Evolutionary conservation across 2,113 vertebrate genomes (phyloP).

Genomic region (Genyomyrus donnyi): DNA sequence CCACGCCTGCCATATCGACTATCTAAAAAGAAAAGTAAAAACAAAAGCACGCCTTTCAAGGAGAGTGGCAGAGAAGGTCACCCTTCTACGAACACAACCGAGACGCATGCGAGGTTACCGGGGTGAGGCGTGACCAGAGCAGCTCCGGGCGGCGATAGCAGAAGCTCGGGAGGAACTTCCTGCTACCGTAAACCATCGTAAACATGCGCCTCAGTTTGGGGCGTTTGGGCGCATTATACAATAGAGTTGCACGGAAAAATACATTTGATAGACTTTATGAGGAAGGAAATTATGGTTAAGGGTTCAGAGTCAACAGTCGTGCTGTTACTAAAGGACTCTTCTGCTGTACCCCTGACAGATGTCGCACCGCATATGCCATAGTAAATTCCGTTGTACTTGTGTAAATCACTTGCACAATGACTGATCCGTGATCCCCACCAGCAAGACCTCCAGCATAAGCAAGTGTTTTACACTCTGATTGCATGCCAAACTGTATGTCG

Average conservation of each 20-base stretch:
- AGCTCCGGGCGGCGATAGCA: not conserved
- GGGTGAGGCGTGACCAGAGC: too few relatives aligned
- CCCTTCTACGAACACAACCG: not conserved
- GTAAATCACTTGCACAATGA: not conserved
- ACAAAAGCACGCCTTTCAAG: not conserved
- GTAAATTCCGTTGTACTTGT: not conserved
- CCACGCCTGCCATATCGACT: not conserved
- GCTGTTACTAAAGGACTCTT: too few relatives aligned
- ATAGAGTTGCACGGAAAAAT: not conserved
- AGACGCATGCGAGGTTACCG: too few relatives aligned
- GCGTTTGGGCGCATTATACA: not conserved
- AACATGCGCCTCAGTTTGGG: not conserved
- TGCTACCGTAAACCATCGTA: not conserved
- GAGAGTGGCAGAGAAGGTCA: not conserved
- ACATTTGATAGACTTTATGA: too few relatives aligned
- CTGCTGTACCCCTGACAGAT: not conserved
- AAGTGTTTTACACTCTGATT: too few relatives aligned
- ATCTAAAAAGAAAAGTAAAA: not conserved
- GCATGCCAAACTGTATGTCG: too few relatives aligned
- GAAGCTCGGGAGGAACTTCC: not conserved
- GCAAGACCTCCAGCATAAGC: not conserved
- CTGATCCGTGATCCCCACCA: not conserved
- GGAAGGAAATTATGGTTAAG: too few relatives aligned
- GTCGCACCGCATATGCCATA: not conserved
- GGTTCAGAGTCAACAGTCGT: too few relatives aligned